Percentiles rank a stretch among this genome's conserved stretches.
Conservation (phyloP, 1,140 invertebrate species). For the Aphelinus atriplicis region DNA sequence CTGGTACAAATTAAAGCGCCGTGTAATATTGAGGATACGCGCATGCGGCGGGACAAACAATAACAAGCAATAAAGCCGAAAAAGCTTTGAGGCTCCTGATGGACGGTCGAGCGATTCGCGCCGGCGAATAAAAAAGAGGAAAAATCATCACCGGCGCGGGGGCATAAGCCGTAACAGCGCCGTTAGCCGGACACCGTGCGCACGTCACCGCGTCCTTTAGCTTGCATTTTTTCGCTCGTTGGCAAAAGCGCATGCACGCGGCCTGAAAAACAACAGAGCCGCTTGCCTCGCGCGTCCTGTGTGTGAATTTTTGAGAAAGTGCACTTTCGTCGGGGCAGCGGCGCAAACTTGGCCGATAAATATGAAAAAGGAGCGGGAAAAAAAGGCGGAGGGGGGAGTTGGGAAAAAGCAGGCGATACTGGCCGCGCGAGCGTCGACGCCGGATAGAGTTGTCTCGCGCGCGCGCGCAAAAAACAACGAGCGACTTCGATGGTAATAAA, state of each 20-base stretch:
- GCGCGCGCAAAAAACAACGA: too few species aligned
- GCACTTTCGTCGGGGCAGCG: background rate
- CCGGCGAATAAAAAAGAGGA: background rate
- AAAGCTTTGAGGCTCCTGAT: constrained; percentile 26
- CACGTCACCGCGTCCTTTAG: too few species aligned
- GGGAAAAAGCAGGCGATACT: too few species aligned
- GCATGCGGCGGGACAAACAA: background rate
- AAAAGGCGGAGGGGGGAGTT: too few species aligned
- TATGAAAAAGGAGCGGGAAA: background rate
- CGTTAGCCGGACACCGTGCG: too few species aligned
- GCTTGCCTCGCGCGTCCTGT: background rate
- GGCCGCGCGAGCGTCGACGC: too few species aligned
- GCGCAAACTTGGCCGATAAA: constrained; percentile 10
- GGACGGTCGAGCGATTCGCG: constrained; percentile 1
- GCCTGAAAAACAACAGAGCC: too few species aligned
- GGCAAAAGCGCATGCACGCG: too few species aligned
- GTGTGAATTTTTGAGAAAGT: constrained; percentile 17
- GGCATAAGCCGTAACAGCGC: too few species aligned
- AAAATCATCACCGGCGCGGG: background rate
- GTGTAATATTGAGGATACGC: background rate
- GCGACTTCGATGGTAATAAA: background rate
- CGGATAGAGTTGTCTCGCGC: too few species aligned
- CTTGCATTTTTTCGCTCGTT: too few species aligned
- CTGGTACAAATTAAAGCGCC: constrained; percentile 15
- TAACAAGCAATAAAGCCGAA: constrained; percentile 25